Evolutionary conservation across 2,888 invertebrate genomes (phyloP).

Genomic region (Sipha maydis): DNA sequence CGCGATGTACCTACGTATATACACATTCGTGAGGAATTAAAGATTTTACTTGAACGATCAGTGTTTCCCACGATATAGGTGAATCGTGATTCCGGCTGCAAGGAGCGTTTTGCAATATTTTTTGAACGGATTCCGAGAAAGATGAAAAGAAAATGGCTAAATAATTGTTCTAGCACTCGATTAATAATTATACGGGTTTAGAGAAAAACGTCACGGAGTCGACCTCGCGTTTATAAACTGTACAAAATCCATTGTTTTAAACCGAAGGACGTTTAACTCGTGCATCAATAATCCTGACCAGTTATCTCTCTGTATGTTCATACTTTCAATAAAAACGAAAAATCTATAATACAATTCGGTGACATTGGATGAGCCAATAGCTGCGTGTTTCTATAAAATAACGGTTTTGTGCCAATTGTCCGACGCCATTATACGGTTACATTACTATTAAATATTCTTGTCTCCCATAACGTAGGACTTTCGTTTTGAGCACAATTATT

Average conservation of each 20-base stretch:
- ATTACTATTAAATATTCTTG: neutral
- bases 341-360: neutral
- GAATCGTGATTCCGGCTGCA: constrained; percentile 22
- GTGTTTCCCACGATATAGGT: constrained; percentile 22
- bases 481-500: constrained; percentile 36
- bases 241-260: constrained; percentile 41
- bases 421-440: constrained; percentile 46
- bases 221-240: constrained; percentile 37
- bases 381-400: constrained; percentile 26
- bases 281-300: neutral
- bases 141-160: constrained; percentile 12
- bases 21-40: neutral
- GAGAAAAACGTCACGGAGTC: constrained; percentile 44
- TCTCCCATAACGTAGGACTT: constrained; percentile 8
- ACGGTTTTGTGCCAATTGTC: constrained; percentile 42
- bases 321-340: neutral
- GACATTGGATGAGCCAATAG: neutral
- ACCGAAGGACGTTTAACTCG: constrained; percentile 39
- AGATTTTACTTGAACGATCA: constrained; percentile 27
- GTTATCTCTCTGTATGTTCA: neutral
- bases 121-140: constrained; percentile 27
- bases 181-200: constrained; percentile 17
- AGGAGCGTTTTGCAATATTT: constrained; percentile 6
- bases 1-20: neutral
- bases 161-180: neutral